Evolutionary conservation across 1,140 invertebrate species (phyloP).

Genomic region (Temnothorax nylanderi): DNA sequence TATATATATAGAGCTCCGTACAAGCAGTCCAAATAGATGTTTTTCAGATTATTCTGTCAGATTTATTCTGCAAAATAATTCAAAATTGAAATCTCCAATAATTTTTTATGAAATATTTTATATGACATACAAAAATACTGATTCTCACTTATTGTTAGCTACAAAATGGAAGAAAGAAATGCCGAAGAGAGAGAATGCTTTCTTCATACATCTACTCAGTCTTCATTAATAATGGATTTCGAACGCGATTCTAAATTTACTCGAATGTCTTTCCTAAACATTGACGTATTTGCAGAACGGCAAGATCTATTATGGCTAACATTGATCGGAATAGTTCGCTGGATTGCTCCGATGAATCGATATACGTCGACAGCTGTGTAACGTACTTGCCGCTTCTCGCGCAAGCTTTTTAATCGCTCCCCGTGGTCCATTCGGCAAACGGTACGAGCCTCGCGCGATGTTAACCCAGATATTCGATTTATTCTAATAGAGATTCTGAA

Average conservation of each 20-base stretch:
- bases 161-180: background rate
- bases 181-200: background rate
- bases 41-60: too few relatives aligned
- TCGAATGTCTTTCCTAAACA: background rate
- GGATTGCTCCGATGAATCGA: slow-evolving; percentile 6
- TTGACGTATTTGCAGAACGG: background rate
- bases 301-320: background rate
- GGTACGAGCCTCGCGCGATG: slow-evolving; percentile 31
- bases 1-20: background rate
- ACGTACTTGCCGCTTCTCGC: slow-evolving; percentile 17
- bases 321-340: slow-evolving; percentile 5
- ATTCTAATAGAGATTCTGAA: slow-evolving; percentile 50
- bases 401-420: slow-evolving; percentile 59
- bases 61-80: background rate
- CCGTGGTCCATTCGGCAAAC: slow-evolving; percentile 44
- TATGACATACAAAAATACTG: background rate
- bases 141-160: background rate
- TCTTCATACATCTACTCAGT: background rate
- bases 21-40: background rate
- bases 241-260: slow-evolving; percentile 19
- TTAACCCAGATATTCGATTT: slow-evolving; percentile 57
- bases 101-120: background rate
- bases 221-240: background rate
- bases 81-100: background rate
- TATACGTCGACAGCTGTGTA: background rate